Conservation (phyloP, 2,113 vertebrate species). For the Nestor notabilis region DNA sequence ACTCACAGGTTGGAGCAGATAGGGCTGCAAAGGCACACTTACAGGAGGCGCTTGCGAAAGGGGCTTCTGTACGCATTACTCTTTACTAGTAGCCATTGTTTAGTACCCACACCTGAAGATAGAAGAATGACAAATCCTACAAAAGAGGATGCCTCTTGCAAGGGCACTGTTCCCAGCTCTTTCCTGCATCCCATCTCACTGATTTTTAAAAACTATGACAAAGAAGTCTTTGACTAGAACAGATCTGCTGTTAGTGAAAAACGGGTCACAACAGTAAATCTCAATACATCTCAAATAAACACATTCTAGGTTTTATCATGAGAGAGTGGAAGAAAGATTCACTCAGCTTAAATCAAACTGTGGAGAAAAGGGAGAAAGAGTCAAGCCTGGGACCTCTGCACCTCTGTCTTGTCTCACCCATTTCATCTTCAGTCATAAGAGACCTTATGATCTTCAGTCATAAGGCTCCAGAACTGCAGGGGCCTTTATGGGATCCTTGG, state of each 20-base stretch:
- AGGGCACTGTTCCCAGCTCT: not conserved
- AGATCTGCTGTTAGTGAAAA: not conserved
- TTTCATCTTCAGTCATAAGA: not conserved
- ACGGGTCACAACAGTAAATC: not conserved
- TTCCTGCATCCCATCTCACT: not conserved
- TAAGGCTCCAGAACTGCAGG: not conserved
- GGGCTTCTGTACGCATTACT: accelerated
- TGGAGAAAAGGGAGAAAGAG: not conserved
- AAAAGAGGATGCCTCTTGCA: not conserved
- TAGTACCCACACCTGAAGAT: not conserved
- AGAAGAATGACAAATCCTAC: not conserved
- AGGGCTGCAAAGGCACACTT: not conserved
- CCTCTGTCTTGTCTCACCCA: not conserved
- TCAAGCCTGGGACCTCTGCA: not conserved
- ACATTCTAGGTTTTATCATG: not conserved
- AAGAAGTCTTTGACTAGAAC: not conserved
- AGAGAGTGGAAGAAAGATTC: not conserved
- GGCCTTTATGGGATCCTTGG: not conserved
- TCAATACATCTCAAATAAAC: too few relatives aligned
- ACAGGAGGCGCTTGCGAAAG: not conserved
- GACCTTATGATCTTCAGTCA: not conserved
- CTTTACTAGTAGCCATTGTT: not conserved
- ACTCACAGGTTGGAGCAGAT: not conserved
- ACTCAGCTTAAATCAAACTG: not conserved
- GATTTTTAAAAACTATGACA: not conserved